Evolutionary conservation across 2,797 vertebrate genomes (phyloP), one percentile per base, ranked within the genome.

Genomic region (Lagothrix lagotricha): DNA sequence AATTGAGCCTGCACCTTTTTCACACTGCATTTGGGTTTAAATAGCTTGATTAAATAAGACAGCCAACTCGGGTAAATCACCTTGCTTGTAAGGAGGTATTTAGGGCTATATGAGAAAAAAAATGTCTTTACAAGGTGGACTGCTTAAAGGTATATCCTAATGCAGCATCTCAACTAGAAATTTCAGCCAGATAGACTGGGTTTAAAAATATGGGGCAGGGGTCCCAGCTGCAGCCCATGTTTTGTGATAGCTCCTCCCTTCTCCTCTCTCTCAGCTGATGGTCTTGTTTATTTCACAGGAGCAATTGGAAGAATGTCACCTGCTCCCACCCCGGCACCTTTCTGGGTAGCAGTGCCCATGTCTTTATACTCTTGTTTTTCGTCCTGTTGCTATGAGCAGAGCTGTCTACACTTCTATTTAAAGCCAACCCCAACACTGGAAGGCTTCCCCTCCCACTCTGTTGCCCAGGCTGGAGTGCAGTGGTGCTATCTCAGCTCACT

Each of bases 1-100:
- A 97, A 95, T 14, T 72, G 94, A 96, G 85, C 39, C 80, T 79
- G 90, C 7, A 61, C 72, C 73, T 93, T 90, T 92, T 89, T 44
- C 48, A 36, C 70, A 67, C 64, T 89, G 79, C 44, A 33, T 83
- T 94, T 96, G 44, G 36, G 72, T 94, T 96, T 96, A 95, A 96
- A 96, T 84, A 95, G 80, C 75, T 90, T 96, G 70, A 92, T 94
- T 92, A 95, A 81, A 20, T 83, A 83, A 95, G 95, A 90, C 48
- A 84, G 82, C 75, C 77, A 70, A 54, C 48, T 88, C 36, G 26
- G 79, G 88, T 91, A 85, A 94, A 58, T 92, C 94, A 64, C 39
- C 12, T 58, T 86, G 54, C 67, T 90, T 73, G 39, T 48, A 73
- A 95, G 84, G 26, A 82, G 76, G 72, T 44, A 85, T 88, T 94